Evolutionary conservation across 2,797 vertebrate species (phyloP), one percentile per base, ranked within the genome.

Genomic region (Mus spretus): DNA sequence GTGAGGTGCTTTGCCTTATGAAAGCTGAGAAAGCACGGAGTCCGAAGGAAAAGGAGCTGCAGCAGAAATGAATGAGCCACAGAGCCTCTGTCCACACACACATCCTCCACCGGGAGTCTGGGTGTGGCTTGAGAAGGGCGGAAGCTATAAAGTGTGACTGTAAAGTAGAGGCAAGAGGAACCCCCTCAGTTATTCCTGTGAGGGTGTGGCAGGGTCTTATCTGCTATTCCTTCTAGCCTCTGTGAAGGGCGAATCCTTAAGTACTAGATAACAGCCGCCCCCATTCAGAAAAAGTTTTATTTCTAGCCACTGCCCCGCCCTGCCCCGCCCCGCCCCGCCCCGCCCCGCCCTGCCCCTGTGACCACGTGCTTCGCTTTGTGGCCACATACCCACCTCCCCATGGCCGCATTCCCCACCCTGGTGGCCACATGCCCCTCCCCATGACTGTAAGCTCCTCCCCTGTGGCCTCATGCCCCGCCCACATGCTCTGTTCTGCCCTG

Each of bases 171-270:
- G 53, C 26, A 11, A 59, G 40, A 26, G 28, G 22, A 24, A 0
- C 11, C 87, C 3, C 12, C 59, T 26, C 19, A 31, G 72, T 65
- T 44, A 20, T 17, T 31, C 5, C 26, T 19, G 6, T 0, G n/a
- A 31, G 28, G 20, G 0, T n/a, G 20, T 14, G 22, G 9, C 17
- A 3, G 1, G 28, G 2, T 34, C 82, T 14, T 6, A 0, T 34
- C 9, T 26, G 44, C 53, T 34, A 34, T 3, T 7, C 34, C 24
- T 3, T 50, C 80, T 37, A 44, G 74, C 47, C 40, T 80, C 31
- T 37, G 12, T 5, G 28, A 67, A 19, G 72, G 37, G n/a, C 19
- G 1, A 31, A 11, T 53, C 70, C 61, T 12, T 5, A 53, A 44
- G 40, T 11, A 15, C 40, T 24, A 40, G 22, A 14, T 3, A 14